A percentile compares a stretch with the other conserved stretches of the same genome.
Evolutionary conservation across 2,113 vertebrate genomes (phyloP).

Genomic region (Geococcyx californianus): DNA sequence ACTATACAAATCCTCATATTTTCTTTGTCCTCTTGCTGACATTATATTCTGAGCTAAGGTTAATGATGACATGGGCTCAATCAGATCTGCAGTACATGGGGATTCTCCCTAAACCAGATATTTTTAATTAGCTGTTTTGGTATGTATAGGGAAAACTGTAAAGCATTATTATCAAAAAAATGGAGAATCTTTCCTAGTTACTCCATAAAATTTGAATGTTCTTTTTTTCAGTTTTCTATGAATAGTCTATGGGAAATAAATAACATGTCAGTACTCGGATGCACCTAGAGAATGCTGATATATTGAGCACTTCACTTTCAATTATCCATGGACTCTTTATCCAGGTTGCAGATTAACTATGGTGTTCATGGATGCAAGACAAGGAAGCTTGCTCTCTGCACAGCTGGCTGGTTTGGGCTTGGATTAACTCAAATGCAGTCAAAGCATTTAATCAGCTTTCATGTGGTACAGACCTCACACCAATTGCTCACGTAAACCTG

Average conservation of each 20-base stretch:
- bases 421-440: neutral
- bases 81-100: neutral
- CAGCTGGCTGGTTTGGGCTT: neutral
- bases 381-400: neutral
- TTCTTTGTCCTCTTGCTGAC: neutral
- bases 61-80: neutral
- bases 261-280: neutral
- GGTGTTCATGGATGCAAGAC: neutral
- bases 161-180: neutral
- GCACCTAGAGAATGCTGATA: constrained; percentile 17
- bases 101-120: neutral
- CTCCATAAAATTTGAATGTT: neutral
- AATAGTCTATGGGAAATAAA: constrained; percentile 19
- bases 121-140: neutral
- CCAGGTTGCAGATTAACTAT: constrained; percentile 5
- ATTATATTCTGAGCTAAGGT: neutral
- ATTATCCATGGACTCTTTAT: constrained; percentile 14
- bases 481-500: neutral
- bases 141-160: neutral
- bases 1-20: neutral
- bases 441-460: neutral
- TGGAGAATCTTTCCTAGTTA: neutral
- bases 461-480: neutral
- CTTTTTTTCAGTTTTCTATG: neutral
- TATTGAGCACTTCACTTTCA: neutral